Conservation (phyloP, 2,113 vertebrate species). For the Glareola pratincola region DNA sequence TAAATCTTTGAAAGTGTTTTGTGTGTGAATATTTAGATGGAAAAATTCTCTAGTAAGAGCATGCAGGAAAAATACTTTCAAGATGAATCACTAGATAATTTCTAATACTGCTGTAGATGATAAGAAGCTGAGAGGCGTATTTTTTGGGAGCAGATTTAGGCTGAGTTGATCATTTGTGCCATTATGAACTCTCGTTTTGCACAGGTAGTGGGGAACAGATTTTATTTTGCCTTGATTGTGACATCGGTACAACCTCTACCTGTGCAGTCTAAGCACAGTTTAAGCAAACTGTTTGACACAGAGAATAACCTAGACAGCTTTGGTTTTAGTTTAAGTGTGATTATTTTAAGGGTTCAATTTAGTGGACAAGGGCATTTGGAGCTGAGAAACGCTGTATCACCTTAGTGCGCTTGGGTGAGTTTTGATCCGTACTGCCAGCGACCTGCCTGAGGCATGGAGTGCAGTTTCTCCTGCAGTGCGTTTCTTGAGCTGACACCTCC, state of each 20-base stretch:
- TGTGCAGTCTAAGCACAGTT: background rate
- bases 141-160: background rate
- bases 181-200: background rate
- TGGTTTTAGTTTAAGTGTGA: background rate
- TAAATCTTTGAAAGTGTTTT: background rate
- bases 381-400: background rate
- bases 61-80: background rate
- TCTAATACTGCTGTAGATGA: conserved; percentile 3
- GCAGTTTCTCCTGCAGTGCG: background rate
- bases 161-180: background rate
- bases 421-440: background rate
- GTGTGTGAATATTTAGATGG: background rate
- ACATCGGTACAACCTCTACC: background rate
- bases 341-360: background rate
- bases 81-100: conserved; percentile 2
- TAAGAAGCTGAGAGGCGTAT: background rate
- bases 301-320: background rate
- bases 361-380: background rate
- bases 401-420: background rate
- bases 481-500: background rate
- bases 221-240: background rate
- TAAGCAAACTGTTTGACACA: background rate
- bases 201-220: background rate
- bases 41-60: background rate
- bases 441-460: background rate